Conservation (phyloP, 1,140 invertebrate species). For the Caenorhabditis brenneri region DNA sequence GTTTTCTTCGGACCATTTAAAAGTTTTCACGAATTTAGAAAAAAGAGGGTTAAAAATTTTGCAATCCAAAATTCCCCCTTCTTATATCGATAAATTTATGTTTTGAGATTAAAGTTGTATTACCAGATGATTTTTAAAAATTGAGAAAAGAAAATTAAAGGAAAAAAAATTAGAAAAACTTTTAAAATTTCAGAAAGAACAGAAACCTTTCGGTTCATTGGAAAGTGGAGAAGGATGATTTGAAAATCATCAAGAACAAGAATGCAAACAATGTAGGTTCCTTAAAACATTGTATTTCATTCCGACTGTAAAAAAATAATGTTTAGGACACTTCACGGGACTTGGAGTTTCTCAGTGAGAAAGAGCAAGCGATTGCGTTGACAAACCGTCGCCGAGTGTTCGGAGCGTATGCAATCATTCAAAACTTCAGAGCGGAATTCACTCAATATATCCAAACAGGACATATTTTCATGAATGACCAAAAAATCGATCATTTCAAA, state of each 20-base stretch:
- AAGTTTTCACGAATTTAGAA: too few relatives aligned
- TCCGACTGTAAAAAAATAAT: not conserved
- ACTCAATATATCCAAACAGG: slow-evolving; percentile 58
- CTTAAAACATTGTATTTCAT: not conserved
- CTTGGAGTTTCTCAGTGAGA: not conserved
- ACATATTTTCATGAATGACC: slow-evolving; percentile 56
- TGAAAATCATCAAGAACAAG: slow-evolving; percentile 47
- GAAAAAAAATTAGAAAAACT: too few relatives aligned
- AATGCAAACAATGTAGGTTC: not conserved
- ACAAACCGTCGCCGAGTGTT: slow-evolving; percentile 56
- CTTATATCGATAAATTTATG: too few relatives aligned
- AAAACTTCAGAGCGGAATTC: slow-evolving; percentile 65
- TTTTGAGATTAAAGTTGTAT: too few relatives aligned
- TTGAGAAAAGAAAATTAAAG: too few relatives aligned
- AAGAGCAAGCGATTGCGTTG: slow-evolving; percentile 52
- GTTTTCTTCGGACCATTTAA: too few relatives aligned
- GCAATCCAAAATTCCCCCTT: too few relatives aligned
- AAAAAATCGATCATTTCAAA: too few relatives aligned
- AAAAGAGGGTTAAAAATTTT: too few relatives aligned
- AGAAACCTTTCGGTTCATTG: too few relatives aligned
- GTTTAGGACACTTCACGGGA: not conserved
- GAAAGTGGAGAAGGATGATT: slow-evolving; percentile 16
- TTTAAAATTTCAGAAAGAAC: too few relatives aligned
- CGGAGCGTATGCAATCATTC: slow-evolving; percentile 61
- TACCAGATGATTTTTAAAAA: too few relatives aligned